Evolutionary conservation across 2,888 invertebrate species (phyloP).

Genomic region (Piscicola geometra): DNA sequence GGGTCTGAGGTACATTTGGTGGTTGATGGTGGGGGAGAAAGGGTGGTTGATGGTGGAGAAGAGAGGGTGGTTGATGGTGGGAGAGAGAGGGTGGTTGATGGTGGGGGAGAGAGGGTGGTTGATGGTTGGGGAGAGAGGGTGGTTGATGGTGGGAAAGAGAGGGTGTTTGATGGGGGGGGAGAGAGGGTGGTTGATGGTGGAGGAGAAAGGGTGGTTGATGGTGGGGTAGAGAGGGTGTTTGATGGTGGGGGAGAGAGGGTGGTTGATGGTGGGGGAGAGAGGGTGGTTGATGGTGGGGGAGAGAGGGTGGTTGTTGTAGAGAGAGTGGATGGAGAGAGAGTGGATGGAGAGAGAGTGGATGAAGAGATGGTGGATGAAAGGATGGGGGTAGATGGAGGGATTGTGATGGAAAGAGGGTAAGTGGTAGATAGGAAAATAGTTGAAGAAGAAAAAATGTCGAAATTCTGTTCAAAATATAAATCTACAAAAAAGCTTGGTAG

Average conservation of each 20-base stretch:
- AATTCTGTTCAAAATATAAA: no score
- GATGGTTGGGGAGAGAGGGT: slow-evolving; percentile 36
- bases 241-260: slow-evolving; percentile 45
- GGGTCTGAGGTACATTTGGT: not conserved
- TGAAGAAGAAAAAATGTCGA: no score
- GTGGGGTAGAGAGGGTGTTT: slow-evolving; percentile 49
- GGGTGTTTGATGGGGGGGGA: slow-evolving; percentile 33
- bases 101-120: slow-evolving; percentile 41
- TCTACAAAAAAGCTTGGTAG: no score
- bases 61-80: slow-evolving; percentile 28
- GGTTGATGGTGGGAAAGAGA: slow-evolving; percentile 27
- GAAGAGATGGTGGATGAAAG: no score
- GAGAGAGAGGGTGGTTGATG: slow-evolving; percentile 39
- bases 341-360: no score
- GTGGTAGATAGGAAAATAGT: no score
- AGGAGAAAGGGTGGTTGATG: slow-evolving; percentile 39
- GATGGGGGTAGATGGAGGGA: no score
- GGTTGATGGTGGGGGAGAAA: slow-evolving; percentile 31
- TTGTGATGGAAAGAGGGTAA: no score
- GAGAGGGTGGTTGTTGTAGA: no score
- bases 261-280: no score
- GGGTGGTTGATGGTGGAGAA: slow-evolving; percentile 32
- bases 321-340: no score
- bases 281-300: no score
- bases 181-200: slow-evolving; percentile 40